Percentiles rank a stretch among this genome's conserved stretches.
Conservation (phyloP, 1,140 invertebrate species). For the Neuroterus valhalla region DNA sequence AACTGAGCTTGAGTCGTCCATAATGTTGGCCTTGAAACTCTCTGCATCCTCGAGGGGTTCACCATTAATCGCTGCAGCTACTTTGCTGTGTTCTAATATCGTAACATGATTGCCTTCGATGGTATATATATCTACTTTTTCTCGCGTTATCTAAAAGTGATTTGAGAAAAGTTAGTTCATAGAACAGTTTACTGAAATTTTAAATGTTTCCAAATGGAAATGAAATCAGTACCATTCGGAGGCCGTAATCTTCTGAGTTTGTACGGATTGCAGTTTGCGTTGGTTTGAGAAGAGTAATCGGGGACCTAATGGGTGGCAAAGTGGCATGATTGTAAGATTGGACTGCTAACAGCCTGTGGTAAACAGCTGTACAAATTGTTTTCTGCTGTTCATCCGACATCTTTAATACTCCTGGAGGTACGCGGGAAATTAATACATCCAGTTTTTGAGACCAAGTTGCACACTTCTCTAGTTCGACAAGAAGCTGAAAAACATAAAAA, state of each 20-base stretch:
- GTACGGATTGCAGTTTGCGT: slow-evolving; percentile 72
- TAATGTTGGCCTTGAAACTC: slow-evolving; percentile 59
- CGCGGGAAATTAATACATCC: slow-evolving; percentile 46
- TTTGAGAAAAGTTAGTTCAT: background rate
- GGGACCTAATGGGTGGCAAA: slow-evolving; percentile 73
- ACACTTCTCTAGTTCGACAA: slow-evolving; percentile 66
- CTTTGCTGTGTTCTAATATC: slow-evolving; percentile 80
- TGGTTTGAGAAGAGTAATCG: slow-evolving; percentile 80
- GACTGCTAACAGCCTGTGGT: slow-evolving; percentile 77
- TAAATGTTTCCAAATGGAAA: slow-evolving; percentile 34
- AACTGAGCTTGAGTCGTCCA: slow-evolving; percentile 53
- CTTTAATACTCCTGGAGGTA: slow-evolving; percentile 36
- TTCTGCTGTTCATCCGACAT: slow-evolving; percentile 69
- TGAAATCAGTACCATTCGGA: slow-evolving; percentile 67
- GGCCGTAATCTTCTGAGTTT: slow-evolving; percentile 79
- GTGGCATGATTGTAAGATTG: slow-evolving; percentile 70
- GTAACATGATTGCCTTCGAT: slow-evolving; percentile 81
- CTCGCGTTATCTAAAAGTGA: slow-evolving; percentile 60
- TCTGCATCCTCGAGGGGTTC: slow-evolving; percentile 64
- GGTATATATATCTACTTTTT: slow-evolving; percentile 57
- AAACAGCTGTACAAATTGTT: slow-evolving; percentile 72
- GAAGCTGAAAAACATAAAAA: slow-evolving; percentile 58
- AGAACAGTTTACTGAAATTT: background rate
- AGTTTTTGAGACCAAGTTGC: slow-evolving; percentile 69
- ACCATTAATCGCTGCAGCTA: slow-evolving; percentile 79